These are phyloP conservation scores for Amiota mariae DNA, from an alignment of 2,888 invertebrate genomes.

Conservation along the genomic window DNA sequence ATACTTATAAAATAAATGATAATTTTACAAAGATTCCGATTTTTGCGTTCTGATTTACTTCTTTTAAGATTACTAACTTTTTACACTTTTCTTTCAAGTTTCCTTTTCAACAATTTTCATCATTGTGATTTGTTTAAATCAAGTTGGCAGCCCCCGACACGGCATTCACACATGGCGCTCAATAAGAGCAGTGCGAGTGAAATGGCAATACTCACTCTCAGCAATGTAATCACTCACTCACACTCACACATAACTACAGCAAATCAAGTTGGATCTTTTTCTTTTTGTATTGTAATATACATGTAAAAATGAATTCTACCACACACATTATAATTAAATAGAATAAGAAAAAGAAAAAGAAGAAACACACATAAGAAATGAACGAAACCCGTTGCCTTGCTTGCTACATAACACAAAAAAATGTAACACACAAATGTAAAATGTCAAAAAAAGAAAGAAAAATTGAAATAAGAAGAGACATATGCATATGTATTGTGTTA, in stretches of 20 bases:
- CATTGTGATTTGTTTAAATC: too few species aligned
- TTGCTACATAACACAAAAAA: conserved; percentile 7
- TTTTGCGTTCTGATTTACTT: too few species aligned
- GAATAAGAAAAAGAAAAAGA: conserved; percentile 34
- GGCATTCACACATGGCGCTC: conserved; percentile 33
- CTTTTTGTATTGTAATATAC: conserved; percentile 44
- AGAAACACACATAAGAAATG: conserved; percentile 33
- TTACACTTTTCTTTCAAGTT: too few species aligned
- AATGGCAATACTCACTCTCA: conserved; percentile 39
- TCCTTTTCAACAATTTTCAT: too few species aligned
- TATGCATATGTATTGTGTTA: conserved; percentile 56
- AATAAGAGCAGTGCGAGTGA: conserved; percentile 39
- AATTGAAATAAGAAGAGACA: conserved; percentile 39
- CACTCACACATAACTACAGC: conserved; percentile 39
- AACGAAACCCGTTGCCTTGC: conserved; percentile 46
- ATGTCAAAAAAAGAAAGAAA: conserved; percentile 42
- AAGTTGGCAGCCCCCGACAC: conserved; percentile 16
- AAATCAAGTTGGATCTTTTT: conserved; percentile 56
- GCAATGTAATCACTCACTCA: conserved; percentile 36
- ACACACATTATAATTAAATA: background rate
- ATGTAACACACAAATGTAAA: conserved; percentile 41
- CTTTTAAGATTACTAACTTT: too few species aligned
- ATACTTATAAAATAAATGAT: too few species aligned
- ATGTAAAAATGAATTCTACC: conserved; percentile 44
- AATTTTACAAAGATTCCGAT: too few species aligned